A percentile compares a stretch with the other conserved stretches of the same genome.
phyloP scores from a whole-genome alignment of 1,140 invertebrate species.

The Cydia amplana region DNA sequence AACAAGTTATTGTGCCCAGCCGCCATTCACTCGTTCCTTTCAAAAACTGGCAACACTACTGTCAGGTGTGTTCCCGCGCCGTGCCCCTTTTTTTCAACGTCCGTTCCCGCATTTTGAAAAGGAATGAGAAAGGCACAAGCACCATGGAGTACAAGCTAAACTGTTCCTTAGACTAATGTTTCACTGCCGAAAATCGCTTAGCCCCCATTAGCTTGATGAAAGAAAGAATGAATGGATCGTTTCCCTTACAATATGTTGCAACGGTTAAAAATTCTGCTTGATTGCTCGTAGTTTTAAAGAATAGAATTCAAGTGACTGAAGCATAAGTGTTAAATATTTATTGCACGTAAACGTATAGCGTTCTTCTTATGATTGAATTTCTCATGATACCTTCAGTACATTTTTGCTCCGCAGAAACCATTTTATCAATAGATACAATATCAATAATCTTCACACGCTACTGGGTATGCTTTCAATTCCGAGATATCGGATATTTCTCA shows the following conservation, averaged over 20 bases:
- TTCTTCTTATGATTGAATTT: slow-evolving; percentile 3
- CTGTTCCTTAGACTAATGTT: neutral
- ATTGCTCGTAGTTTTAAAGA: slow-evolving; percentile 49
- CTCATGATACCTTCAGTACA: neutral
- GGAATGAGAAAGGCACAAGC: neutral
- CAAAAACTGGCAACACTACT: slow-evolving; percentile 78
- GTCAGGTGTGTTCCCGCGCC: slow-evolving; percentile 77
- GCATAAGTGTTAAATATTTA: neutral
- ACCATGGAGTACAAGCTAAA: neutral
- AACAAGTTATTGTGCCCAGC: slow-evolving; percentile 59
- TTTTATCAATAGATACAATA: slow-evolving; percentile 7
- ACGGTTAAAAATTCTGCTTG: slow-evolving; percentile 59
- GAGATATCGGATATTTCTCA: slow-evolving; percentile 22
- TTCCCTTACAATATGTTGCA: slow-evolving; percentile 75
- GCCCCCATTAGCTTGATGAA: slow-evolving; percentile 44
- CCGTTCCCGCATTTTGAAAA: slow-evolving; percentile 56
- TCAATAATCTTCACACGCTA: slow-evolving; percentile 26
- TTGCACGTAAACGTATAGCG: neutral
- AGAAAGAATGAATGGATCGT: slow-evolving; percentile 76
- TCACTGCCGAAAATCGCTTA: slow-evolving; percentile 36
- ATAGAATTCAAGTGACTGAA: slow-evolving; percentile 35
- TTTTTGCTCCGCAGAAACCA: neutral
- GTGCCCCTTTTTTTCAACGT: slow-evolving; percentile 78
- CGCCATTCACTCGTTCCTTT: slow-evolving; percentile 72
- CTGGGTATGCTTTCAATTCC: neutral